Base-by-base conservation (phyloP, 2,888 invertebrate species). In the Microchrysa polita region DNA sequence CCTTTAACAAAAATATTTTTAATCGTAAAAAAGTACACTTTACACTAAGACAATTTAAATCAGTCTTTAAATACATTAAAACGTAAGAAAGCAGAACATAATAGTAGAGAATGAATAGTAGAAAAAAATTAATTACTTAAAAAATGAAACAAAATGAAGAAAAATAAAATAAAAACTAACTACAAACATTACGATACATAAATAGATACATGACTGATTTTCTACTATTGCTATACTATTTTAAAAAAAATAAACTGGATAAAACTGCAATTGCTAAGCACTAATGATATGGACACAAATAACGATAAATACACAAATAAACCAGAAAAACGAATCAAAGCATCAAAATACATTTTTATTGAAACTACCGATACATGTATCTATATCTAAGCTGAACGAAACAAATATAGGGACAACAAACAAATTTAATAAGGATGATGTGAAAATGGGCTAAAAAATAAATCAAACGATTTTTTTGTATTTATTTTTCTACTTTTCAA, bases 171-270 rank as follows among this genome's bases (percentile, higher is more conserved):
- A 74, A 67, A 74, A 77, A 77, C n/a, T n/a, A n/a, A n/a, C n/a
- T n/a, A n/a, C n/a, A n/a, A n/a, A n/a, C n/a, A n/a, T n/a, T 76
- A 77, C 73, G 76, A 77, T 74, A 55, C 73, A 74, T 74, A 76
- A 73, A n/a, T n/a, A n/a, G n/a, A n/a, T 73, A 76, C 71, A 76
- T 73, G 77, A 77, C 77, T 77, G 77, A 77, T 77, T 77, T 77
- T 77, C 73, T 69, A 69, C 69, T 69, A 34, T 76, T 34, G 74
- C 77, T 76, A 67, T 76, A 75, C 77, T 76, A 73, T 77, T 75
- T 69, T 57, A 69, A 42, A 74, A 75, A 74, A 75, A n/a, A n/a
- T n/a, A n/a, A n/a, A n/a, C n/a, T n/a, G n/a, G n/a, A 72, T 67
- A 52, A 59, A 34, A 67, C 18, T 48, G 67, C n/a, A n/a, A n/a